phyloP scores from a whole-genome alignment of 35 echinoderm and acorn worm species.

The Lytechinus variegatus region DNA sequence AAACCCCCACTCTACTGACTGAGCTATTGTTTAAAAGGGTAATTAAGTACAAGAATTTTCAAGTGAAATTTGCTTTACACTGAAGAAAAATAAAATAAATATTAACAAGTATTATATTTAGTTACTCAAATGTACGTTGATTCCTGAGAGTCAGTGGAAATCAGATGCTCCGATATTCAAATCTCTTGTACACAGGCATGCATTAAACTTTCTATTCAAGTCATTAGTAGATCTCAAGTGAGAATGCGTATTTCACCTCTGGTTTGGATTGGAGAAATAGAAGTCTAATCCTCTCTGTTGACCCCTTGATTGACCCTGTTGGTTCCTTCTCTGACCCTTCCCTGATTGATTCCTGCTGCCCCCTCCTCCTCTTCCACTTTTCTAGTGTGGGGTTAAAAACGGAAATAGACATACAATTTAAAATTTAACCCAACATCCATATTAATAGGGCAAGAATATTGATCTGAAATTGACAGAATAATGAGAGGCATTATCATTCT shows the following conservation, averaged over 20 bases:
- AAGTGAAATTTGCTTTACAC: not conserved
- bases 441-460: too few relatives aligned
- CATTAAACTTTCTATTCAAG: not conserved
- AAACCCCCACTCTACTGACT: too few relatives aligned
- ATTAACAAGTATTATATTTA: not conserved
- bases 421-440: too few relatives aligned
- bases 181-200: not conserved
- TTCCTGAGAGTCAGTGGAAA: not conserved
- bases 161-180: not conserved
- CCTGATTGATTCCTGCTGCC: constrained; percentile 24
- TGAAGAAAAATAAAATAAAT: not conserved
- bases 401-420: not conserved
- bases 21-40: not conserved
- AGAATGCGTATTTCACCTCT: constrained; percentile 16
- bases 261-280: constrained; percentile 77
- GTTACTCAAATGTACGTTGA: not conserved
- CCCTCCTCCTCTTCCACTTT: constrained; percentile 58
- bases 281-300: constrained; percentile 81
- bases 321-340: constrained; percentile 30
- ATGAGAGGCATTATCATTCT: too few relatives aligned
- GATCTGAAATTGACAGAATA: too few relatives aligned
- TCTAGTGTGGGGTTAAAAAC: not conserved
- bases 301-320: constrained; percentile 46
- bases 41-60: not conserved
- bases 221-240: not conserved